Percentiles rank a stretch among this genome's conserved stretches.
phyloP scores from a whole-genome alignment of 1,140 invertebrate species.

The Drosophila jambulina region DNA sequence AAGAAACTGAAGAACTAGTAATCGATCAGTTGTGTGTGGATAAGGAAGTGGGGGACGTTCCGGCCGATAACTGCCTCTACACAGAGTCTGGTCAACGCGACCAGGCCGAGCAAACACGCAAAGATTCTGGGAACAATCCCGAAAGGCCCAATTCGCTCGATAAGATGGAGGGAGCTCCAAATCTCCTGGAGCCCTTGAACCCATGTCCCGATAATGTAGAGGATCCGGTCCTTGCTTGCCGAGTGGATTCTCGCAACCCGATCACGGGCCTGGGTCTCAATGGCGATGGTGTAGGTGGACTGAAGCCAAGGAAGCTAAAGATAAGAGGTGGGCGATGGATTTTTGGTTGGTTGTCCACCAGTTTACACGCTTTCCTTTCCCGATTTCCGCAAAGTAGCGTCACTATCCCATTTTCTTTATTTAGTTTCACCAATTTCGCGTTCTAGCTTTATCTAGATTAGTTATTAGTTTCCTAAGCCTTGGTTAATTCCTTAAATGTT shows the following conservation, averaged over 20 bases:
- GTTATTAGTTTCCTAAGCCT: not conserved
- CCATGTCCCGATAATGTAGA: slow-evolving; percentile 24
- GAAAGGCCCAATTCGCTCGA: slow-evolving; percentile 47
- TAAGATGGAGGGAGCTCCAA: slow-evolving; percentile 16
- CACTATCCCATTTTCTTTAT: not conserved
- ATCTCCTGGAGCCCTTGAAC: slow-evolving; percentile 34
- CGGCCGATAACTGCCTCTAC: slow-evolving; percentile 18
- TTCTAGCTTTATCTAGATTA: not conserved
- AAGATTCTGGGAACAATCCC: slow-evolving; percentile 30
- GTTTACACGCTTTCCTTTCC: slow-evolving; percentile 1
- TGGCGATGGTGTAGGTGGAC: slow-evolving; percentile 77
- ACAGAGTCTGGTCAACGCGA: slow-evolving; percentile 38
- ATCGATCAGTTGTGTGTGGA: slow-evolving; percentile 41
- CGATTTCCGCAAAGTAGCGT: not conserved
- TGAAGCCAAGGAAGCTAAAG: slow-evolving; percentile 67
- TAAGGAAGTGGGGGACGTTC: slow-evolving; percentile 22
- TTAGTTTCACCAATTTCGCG: not conserved
- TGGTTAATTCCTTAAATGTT: not conserved
- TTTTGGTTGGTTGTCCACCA: not conserved
- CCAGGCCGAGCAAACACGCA: slow-evolving; percentile 38
- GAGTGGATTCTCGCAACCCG: slow-evolving; percentile 62
- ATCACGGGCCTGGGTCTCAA: slow-evolving; percentile 76
- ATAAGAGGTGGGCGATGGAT: slow-evolving; percentile 52
- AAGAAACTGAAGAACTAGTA: not conserved
- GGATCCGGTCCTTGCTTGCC: slow-evolving; percentile 19